These are phyloP conservation scores for Bombus turneri DNA, from an alignment of 1,140 invertebrate species.

Conservation along the genomic window DNA sequence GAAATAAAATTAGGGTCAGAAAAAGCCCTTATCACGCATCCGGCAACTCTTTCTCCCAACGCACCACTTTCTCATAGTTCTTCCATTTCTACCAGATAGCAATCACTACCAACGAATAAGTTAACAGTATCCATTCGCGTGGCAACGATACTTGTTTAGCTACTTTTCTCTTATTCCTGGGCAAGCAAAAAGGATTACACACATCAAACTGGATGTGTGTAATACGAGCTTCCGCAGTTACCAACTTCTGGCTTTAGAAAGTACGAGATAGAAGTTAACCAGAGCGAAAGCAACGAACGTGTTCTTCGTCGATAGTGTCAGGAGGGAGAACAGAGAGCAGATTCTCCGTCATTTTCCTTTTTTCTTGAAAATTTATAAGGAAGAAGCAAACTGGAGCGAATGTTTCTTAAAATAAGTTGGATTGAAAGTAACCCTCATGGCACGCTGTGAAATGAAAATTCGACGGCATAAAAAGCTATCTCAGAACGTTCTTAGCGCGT, in stretches of 20 bases:
- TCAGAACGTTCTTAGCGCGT: neutral
- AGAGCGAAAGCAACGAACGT: neutral
- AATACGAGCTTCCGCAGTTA: neutral
- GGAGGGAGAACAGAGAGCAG: neutral
- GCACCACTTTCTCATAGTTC: neutral
- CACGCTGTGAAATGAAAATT: conserved; percentile 25
- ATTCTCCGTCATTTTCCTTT: neutral
- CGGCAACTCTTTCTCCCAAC: neutral
- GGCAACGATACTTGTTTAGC: neutral
- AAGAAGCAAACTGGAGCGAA: conserved; percentile 12
- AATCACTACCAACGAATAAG: neutral
- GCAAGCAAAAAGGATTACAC: neutral
- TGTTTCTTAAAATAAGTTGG: neutral
- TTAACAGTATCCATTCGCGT: neutral
- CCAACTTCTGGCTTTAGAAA: neutral
- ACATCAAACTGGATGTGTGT: neutral
- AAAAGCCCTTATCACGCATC: neutral
- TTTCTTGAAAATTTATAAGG: neutral
- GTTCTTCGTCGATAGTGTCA: neutral
- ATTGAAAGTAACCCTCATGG: conserved; percentile 8
- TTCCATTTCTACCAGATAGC: neutral
- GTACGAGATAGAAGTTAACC: neutral
- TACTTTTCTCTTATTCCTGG: neutral
- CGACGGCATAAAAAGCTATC: neutral
- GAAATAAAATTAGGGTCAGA: neutral